Percentiles rank a stretch among this genome's conserved stretches.
Conservation (phyloP, 2,797 vertebrate genomes). For the Alouatta caraya region DNA sequence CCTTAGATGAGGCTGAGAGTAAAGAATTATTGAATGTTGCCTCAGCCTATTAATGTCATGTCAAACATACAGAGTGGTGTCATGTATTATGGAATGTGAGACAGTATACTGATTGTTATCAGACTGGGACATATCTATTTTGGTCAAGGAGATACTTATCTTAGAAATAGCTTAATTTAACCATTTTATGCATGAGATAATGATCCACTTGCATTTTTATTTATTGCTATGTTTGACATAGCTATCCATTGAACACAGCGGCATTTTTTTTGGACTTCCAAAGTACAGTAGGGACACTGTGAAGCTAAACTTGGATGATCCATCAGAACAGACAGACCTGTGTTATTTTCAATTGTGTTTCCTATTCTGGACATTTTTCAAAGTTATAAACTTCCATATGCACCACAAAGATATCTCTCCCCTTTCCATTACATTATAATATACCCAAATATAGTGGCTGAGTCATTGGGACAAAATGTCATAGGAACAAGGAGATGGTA, state of each 20-base stretch:
- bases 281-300: neutral
- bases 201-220: neutral
- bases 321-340: neutral
- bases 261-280: slow-evolving; percentile 44
- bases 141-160: neutral
- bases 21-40: neutral
- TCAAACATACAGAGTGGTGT: neutral
- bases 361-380: slow-evolving; percentile 26
- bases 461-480: neutral
- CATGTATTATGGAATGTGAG: neutral
- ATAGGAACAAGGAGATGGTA: neutral
- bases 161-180: slow-evolving; percentile 26
- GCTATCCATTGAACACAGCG: neutral
- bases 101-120: neutral
- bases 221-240: slow-evolving; percentile 25
- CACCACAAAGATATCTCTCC: neutral
- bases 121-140: neutral
- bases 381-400: neutral
- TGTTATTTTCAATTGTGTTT: slow-evolving; percentile 43
- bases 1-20: neutral
- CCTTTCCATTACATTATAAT: neutral
- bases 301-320: slow-evolving; percentile 15
- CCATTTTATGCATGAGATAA: neutral
- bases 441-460: neutral
- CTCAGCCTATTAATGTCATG: neutral